Conservation (phyloP, 2,113 vertebrate genomes). For the Grammomys surdaster region DNA sequence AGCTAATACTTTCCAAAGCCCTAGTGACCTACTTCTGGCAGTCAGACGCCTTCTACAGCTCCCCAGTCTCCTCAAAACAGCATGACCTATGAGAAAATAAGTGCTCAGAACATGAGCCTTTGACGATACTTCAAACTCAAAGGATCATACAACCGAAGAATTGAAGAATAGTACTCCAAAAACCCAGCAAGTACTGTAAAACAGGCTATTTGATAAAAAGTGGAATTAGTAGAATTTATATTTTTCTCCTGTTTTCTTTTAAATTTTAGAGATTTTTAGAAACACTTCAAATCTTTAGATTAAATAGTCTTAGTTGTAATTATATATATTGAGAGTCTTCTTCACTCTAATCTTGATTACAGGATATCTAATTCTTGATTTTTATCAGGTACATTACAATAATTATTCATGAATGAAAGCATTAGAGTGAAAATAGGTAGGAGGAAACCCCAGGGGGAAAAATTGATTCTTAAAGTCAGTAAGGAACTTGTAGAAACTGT, state of each 20-base stretch:
- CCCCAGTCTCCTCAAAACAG: background rate
- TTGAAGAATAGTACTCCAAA: background rate
- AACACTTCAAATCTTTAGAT: background rate
- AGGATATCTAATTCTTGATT: background rate
- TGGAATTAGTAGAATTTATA: background rate
- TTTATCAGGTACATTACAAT: background rate
- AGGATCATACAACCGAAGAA: background rate
- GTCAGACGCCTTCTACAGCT: background rate
- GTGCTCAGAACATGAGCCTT: background rate
- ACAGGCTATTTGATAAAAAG: background rate
- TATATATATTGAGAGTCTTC: background rate
- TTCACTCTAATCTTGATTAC: background rate
- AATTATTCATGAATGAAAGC: background rate
- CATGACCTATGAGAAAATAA: rapidly evolving
- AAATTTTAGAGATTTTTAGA: background rate
- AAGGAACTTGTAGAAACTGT: background rate
- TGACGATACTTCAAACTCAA: background rate
- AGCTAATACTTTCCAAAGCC: background rate
- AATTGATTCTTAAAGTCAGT: background rate
- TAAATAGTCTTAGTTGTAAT: background rate
- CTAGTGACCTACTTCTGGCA: background rate
- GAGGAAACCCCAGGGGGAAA: background rate
- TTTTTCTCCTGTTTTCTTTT: background rate
- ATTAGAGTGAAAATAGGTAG: background rate
- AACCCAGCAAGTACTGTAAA: background rate